A percentile compares a stretch with the other conserved stretches of the same genome.
These are phyloP conservation scores for Monopterus albus DNA, from an alignment of 2,113 vertebrate genomes.

Conservation along the genomic window DNA sequence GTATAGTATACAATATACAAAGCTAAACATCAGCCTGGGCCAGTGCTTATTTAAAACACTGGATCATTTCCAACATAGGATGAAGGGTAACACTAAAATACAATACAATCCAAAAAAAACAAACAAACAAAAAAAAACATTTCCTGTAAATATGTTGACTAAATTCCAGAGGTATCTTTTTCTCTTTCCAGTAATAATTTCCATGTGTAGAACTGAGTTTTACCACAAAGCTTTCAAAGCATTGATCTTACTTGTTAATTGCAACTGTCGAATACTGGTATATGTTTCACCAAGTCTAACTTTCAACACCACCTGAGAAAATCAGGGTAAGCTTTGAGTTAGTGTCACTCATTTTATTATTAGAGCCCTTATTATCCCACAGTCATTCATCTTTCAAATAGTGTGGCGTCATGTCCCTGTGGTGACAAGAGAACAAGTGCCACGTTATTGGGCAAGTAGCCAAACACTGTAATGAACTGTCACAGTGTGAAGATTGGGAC, in stretches of 20 bases:
- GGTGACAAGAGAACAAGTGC: conserved; percentile 77
- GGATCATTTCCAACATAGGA: too few relatives aligned
- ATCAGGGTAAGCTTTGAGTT: conserved; percentile 6
- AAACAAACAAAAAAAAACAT: too few relatives aligned
- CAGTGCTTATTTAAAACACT: conserved; percentile 16
- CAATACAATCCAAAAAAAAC: too few relatives aligned
- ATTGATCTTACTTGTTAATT: background rate
- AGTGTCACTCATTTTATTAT: conserved; percentile 51
- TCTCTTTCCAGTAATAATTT: background rate
- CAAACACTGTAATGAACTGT: conserved; percentile 87
- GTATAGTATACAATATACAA: background rate
- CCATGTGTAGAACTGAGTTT: background rate
- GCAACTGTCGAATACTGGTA: too few relatives aligned
- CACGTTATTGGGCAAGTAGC: conserved; percentile 76
- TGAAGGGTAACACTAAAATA: too few relatives aligned
- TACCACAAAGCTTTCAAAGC: too few relatives aligned
- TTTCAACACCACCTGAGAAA: conserved; percentile 6
- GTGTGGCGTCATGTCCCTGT: conserved; percentile 51
- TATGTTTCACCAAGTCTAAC: background rate
- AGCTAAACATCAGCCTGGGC: background rate
- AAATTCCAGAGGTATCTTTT: background rate
- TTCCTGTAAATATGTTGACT: too few relatives aligned
- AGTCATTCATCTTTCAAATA: conserved; percentile 66
- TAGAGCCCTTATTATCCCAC: conserved; percentile 45
- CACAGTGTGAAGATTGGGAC: conserved; percentile 70